Percentiles rank a stretch among this genome's conserved stretches.
phyloP scores from a whole-genome alignment of 2,797 vertebrate genomes.

The Paedocypris micromegethes region DNA sequence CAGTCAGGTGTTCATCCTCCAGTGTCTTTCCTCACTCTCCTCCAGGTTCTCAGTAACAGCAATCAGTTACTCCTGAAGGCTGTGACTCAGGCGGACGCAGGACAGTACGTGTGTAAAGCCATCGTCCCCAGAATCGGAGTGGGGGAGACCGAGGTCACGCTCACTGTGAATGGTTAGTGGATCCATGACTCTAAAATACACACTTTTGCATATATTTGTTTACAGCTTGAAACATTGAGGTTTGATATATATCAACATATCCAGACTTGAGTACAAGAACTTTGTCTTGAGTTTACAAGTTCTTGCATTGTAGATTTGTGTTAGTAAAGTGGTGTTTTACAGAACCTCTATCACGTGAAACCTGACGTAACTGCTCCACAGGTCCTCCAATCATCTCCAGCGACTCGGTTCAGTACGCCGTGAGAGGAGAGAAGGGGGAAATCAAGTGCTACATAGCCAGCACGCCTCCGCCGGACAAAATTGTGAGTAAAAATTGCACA shows the following conservation, averaged over 20 bases:
- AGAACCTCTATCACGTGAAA: no score
- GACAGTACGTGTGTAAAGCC: slow-evolving; percentile 92
- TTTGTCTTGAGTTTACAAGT: no score
- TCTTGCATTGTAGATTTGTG: no score
- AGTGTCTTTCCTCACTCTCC: slow-evolving; percentile 10
- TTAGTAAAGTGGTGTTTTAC: no score
- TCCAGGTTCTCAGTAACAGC: slow-evolving; percentile 92
- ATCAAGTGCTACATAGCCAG: slow-evolving; percentile 94
- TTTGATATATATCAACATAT: no score
- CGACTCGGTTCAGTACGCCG: slow-evolving; percentile 80
- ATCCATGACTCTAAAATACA: slow-evolving; percentile 5
- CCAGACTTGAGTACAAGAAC: no score
- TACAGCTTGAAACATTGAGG: no score
- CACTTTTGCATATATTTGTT: slow-evolving; percentile 2
- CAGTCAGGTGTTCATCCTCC: background rate
- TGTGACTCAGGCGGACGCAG: slow-evolving; percentile 83
- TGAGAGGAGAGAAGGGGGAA: slow-evolving; percentile 82
- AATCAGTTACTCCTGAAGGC: slow-evolving; percentile 90
- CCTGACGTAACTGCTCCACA: slow-evolving; percentile 41
- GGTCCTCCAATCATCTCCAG: slow-evolving; percentile 94
- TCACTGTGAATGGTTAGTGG: slow-evolving; percentile 86
- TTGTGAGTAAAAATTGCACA: slow-evolving; percentile 73
- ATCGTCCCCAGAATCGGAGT: slow-evolving; percentile 93
- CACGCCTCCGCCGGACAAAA: slow-evolving; percentile 89
- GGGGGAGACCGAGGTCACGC: slow-evolving; percentile 84